Evolutionary conservation across 2,888 invertebrate species (phyloP), one percentile per base, ranked within the genome.

Genomic region (Agriopis marginaria): DNA sequence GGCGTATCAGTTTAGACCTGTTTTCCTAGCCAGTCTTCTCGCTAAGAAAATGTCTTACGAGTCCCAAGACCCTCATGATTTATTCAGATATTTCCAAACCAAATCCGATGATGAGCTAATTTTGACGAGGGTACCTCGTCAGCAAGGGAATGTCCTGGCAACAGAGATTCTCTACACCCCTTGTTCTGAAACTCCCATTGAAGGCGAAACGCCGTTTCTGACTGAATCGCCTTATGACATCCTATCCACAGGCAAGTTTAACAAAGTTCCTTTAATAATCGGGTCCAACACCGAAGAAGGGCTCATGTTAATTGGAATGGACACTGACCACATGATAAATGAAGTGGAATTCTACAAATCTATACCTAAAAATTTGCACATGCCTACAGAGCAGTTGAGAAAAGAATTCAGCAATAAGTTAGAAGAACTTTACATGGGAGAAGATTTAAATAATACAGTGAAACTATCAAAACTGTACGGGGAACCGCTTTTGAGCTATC

Each of bases 251-350:
- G 90, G 91, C 3, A 78, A 84, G 10, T 89, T 85, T 44, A 86
- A 87, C 50, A 90, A 89, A 79, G 87, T 93, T 1, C 93, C 93
- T 0, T 75, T 89, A 75, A 89, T 93, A 7, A 79, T 91, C 32
- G 93, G 93, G 0, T 67, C 75, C 7, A 90, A 86, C 51, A 80
- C 77, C 39, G 82, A 86, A 61, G 93, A 93, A 79, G 93, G 93
- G 0, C 74, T 87, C 12, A 63, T 91, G 6, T 79, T 93, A 65
- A 76, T 83, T 0, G 74, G 71, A 0, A 68, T 89, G 74, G 93
- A 93, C 63, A 88, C 88, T 11, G 82, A 84, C 0, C 86, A 87
- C 0, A 83, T 79, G 58, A 72, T 88, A 78, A 72, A 79, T 7
- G 76, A 76, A n/a, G 72, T 90, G n/a, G 72, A 75, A 59, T 81